Evolutionary conservation across 2,888 invertebrate genomes (phyloP).

Genomic region (Zygogramma bicolorata): DNA sequence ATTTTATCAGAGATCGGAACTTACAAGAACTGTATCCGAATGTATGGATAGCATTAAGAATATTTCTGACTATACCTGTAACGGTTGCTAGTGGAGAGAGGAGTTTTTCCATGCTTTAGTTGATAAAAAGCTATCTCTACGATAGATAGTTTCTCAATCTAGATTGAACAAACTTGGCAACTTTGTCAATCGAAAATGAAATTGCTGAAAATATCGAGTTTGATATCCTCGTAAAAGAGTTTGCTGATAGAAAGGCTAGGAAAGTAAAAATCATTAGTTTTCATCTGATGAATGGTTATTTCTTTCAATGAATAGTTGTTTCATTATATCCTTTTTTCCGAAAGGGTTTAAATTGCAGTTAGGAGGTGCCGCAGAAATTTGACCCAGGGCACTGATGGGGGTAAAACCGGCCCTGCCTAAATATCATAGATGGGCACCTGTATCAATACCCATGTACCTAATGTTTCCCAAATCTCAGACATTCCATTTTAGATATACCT

Average conservation of each 20-base stretch:
- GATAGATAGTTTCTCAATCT: slow-evolving; percentile 24
- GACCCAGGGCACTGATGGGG: slow-evolving; percentile 3
- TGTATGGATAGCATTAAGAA: slow-evolving; percentile 45
- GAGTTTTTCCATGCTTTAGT: slow-evolving; percentile 28
- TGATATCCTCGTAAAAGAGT: background rate
- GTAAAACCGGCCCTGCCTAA: slow-evolving; percentile 15
- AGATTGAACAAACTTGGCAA: slow-evolving; percentile 30
- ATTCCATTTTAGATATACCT: no score
- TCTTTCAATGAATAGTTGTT: background rate
- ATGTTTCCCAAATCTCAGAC: no score
- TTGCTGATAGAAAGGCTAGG: background rate
- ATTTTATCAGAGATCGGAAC: slow-evolving; percentile 34
- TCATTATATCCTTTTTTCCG: background rate
- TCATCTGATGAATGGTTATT: background rate
- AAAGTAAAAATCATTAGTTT: slow-evolving; percentile 3
- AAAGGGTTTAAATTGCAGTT: slow-evolving; percentile 8
- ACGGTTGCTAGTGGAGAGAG: slow-evolving; percentile 28
- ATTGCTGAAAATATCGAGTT: slow-evolving; percentile 25
- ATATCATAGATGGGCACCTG: no score
- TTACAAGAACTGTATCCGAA: slow-evolving; percentile 51
- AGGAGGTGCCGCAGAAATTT: slow-evolving; percentile 17
- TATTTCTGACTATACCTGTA: slow-evolving; percentile 23
- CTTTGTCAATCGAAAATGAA: slow-evolving; percentile 27
- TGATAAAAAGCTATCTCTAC: slow-evolving; percentile 35
- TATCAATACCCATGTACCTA: slow-evolving; percentile 57